Base-by-base conservation (phyloP, 2,888 invertebrate species). In the Lutraria lutraria region DNA sequence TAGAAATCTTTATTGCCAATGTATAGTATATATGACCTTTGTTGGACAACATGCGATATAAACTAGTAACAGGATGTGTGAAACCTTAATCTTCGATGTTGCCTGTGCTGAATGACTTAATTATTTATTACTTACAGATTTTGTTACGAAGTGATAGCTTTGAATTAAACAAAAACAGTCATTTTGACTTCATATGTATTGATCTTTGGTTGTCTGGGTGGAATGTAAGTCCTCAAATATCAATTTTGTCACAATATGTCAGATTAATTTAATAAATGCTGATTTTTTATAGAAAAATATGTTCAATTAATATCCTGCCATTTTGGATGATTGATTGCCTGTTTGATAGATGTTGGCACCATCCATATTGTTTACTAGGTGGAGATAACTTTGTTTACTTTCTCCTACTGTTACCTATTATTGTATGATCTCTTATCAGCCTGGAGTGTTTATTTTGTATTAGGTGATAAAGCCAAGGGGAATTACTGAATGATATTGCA, bases 381-480 rank as follows among this genome's bases (percentile, higher is more conserved):
- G n/a, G 25, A 68, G 25, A 68, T 68, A 68, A 68, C 63, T 68
- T 25, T 68, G 63, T 68, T 68, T 25, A 68, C 12, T n/a, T 10
- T n/a, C 63, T 68, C 63, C 21, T 76, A 34, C 34, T 31, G 34
- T 76, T 19, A 63, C 43, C 25, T 63, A 76, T 34, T 16, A 76
- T 76, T 76, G 34, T 34, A 19, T 76, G 76, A 76, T 76, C 29
- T 19, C 4, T 19, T 76, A 34, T 34, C 76, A 76, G 76, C 76
- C 76, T 76, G 29, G 12, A 34, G 76, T 76, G 76, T 76, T 76
- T 76, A 34, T 76, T 76, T 76, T 34, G 76, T 76, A 34, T 76
- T 15, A 53, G 76, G 29, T 63, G 72, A 53, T 53, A 52, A 54
- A 25, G 16, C 19, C 53, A 34, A 53, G 54, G 76, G 34, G 56